These are phyloP conservation scores for Crocallis elinguaria DNA, from an alignment of 2,888 invertebrate genomes.

Conservation along the genomic window DNA sequence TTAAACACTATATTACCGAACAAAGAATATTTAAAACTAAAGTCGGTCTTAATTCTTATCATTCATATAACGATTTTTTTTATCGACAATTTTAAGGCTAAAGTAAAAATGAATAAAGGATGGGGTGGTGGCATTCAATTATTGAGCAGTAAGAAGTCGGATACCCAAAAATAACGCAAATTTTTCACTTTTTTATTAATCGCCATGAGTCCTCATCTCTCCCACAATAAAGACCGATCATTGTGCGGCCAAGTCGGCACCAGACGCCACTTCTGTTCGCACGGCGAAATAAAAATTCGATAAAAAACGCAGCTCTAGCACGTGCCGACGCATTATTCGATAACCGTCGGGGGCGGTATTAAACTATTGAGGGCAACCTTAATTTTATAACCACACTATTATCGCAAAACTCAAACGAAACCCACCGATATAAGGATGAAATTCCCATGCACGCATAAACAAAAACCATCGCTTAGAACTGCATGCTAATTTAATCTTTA, in stretches of 20 bases:
- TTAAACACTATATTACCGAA: no score
- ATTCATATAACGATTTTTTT: no score
- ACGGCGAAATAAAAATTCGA: slow-evolving; percentile 75
- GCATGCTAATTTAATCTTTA: slow-evolving; percentile 34
- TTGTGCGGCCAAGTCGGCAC: slow-evolving; percentile 65
- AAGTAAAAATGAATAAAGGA: no score
- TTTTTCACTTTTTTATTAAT: slow-evolving; percentile 21
- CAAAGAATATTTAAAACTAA: no score
- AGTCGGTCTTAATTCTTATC: no score
- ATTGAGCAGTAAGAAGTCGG: no score
- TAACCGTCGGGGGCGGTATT: slow-evolving; percentile 83
- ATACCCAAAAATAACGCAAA: no score
- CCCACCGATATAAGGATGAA: slow-evolving; percentile 12
- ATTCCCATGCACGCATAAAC: slow-evolving; percentile 29
- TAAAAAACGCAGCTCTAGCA: slow-evolving; percentile 75
- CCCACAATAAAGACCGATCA: slow-evolving; percentile 47
- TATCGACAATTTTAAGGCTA: no score
- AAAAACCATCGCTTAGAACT: neutral
- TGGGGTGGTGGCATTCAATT: no score
- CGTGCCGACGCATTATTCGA: slow-evolving; percentile 81
- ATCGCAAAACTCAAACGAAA: slow-evolving; percentile 44
- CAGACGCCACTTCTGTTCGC: slow-evolving; percentile 80
- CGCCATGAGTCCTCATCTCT: slow-evolving; percentile 29
- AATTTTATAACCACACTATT: slow-evolving; percentile 50
- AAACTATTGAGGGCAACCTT: slow-evolving; percentile 75